Evolutionary conservation across 2,797 vertebrate species (phyloP).

Genomic region (Scolopax bukidnonensis): DNA sequence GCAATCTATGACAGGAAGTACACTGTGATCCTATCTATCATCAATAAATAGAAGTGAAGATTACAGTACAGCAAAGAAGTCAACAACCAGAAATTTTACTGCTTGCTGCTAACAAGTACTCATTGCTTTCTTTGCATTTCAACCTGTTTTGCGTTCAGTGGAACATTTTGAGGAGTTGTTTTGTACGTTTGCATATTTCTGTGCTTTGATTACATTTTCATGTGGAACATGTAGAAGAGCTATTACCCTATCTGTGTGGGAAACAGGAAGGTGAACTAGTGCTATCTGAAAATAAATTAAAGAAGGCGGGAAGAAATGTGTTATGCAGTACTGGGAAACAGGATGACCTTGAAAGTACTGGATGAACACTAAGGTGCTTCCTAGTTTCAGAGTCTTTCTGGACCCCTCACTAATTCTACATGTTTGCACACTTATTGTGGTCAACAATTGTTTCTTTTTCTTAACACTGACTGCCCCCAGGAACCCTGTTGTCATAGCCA

Average conservation of each 20-base stretch:
- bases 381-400: neutral
- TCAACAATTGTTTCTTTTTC: neutral
- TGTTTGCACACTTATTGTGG: neutral
- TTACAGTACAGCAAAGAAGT: neutral
- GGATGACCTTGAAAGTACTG: neutral
- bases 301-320: neutral
- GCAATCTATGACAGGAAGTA: constrained; percentile 20
- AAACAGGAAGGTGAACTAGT: neutral
- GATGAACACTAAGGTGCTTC: neutral
- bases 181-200: neutral
- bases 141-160: neutral
- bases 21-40: neutral
- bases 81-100: neutral
- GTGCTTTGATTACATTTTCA: neutral
- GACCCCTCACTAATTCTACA: neutral
- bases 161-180: neutral
- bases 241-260: neutral
- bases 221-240: neutral
- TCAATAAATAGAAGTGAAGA: constrained; percentile 27
- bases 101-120: neutral
- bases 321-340: neutral
- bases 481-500: neutral
- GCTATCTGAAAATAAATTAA: neutral
- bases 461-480: neutral
- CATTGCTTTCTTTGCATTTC: neutral